Base-by-base conservation (phyloP, 2,888 invertebrate species). In the Xestia xanthographa region DNA sequence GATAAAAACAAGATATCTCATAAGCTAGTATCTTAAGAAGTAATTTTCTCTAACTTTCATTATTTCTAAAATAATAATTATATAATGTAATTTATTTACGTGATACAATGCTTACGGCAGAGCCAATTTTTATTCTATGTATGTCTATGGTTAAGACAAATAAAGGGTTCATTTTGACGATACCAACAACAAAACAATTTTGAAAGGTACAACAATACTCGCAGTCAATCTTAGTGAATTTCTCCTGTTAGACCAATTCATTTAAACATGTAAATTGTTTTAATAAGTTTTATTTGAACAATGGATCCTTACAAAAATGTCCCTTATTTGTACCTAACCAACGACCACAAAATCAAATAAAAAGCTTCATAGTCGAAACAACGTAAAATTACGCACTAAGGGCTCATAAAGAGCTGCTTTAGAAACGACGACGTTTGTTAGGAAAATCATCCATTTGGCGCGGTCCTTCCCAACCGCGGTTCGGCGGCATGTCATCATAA, bases 391-490 rank as follows among this genome's bases (percentile, higher is more conserved):
- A 83, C 76, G 81, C 72, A 73, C 82, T 75, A 50, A 45, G 70
- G 66, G 71, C 86, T 82, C 82, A 73, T 66, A 62, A 73, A 75
- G 82, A 80, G 74, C 82, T 77, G 79, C 82, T 91, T 96, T 97
- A 97, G 93, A 97, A 97, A 86, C 97, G 97, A 91, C 97, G 97
- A 88, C 97, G 97, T 95, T 97, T 97, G 95, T 97, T 97, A 90
- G 97, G 97, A 93, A 95, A 97, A 95, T 97, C 97, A 86, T 97
- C 97, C 93, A 96, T 94, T 93, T 96, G 97, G 92, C 96, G 96
- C 86, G 95, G 93, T 86, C 97, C 97, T 80, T 97, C 97, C 95
- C 97, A 97, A 92, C 97, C 97, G 91, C 97, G 96, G 91, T 96
- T 96, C 92, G 95, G 95, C 89, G 95, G 94, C 94, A 94, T 93